Percentiles rank a stretch among this genome's conserved stretches.
These are phyloP conservation scores for Tauraco erythrolophus DNA, from an alignment of 2,113 vertebrate species.

Conservation along the genomic window DNA sequence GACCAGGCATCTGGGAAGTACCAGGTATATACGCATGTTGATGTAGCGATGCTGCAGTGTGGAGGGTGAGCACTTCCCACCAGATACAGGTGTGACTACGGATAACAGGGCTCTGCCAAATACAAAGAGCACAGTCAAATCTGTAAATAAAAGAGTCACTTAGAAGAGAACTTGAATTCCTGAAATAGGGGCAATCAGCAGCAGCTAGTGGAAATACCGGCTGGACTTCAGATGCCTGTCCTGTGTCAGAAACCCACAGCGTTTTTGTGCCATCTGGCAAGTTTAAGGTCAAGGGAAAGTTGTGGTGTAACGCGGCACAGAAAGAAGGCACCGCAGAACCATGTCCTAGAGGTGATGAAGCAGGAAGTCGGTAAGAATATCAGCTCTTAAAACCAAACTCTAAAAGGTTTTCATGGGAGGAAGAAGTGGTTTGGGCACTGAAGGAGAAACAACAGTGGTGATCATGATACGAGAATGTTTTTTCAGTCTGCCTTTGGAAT, in stretches of 20 bases:
- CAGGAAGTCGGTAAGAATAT: not conserved
- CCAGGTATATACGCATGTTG: rapidly evolving
- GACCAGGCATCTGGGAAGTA: not conserved
- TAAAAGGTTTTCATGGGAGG: not conserved
- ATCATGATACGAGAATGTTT: not conserved
- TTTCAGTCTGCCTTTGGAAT: not conserved
- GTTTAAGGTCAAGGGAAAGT: not conserved
- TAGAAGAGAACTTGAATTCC: not conserved
- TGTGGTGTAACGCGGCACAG: not conserved
- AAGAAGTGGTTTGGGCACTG: not conserved
- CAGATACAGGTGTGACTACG: rapidly evolving
- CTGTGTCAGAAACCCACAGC: not conserved
- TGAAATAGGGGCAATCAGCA: not conserved
- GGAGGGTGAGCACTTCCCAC: not conserved
- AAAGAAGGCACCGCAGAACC: not conserved
- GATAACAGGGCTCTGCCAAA: not conserved
- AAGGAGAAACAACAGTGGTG: not conserved
- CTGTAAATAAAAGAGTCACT: not conserved
- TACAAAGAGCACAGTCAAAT: not conserved
- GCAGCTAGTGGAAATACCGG: not conserved
- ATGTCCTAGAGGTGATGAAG: not conserved
- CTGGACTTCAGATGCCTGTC: not conserved
- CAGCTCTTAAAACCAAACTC: not conserved
- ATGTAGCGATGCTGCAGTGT: not conserved
- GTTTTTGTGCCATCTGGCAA: not conserved